Base-by-base conservation (phyloP, 2,797 vertebrate genomes). In the Xenopus petersii region DNA sequence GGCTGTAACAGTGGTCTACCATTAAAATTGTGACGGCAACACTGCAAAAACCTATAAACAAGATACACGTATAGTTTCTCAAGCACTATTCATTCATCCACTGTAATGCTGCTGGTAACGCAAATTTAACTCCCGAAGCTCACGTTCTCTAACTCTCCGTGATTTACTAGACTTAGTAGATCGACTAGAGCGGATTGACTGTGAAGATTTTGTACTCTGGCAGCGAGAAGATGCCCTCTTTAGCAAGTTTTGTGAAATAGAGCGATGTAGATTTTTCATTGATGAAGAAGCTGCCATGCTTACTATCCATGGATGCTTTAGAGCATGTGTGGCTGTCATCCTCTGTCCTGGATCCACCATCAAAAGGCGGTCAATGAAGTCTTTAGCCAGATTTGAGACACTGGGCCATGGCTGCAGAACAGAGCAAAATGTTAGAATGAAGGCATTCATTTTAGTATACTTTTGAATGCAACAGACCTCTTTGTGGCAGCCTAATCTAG, bases 241-340 rank as follows among this genome's bases (percentile, higher is more conserved):
- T 83, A 96, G 92, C 79, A 99, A 95, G 90, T 99, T 99, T 81
- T 98, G 97, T 0, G 98, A 99, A 82, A 99, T 99, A 81, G 96
- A 98, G 69, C 97, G 94, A 84, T 99, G 98, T 12, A 99, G 91
- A 86, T 99, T 99, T 91, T 98, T 99, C 96, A 98, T 98, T 84
- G 97, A 97, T 36, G 97, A 99, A 5, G 96, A 93, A 46, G 97
- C 97, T 3, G 98, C 98, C 98, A 98, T 98, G 92, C 94, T 99
- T 82, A 98, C 92, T 17, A 99, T 88, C 98, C 98, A 99, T 0
- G 97, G 98, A 84, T 98, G 97, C 84, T 98, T 98, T 73, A 98
- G 87, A 70, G 98, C 95, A 87, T 98, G 98, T 1, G 96, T 91
- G 0, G 97, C 97, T 0, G 94, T 94, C 87, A 99, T 93, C 42